Evolutionary conservation across 2,113 vertebrate genomes (phyloP), one percentile per base, ranked within the genome.

Genomic region (Percina caprodes): DNA sequence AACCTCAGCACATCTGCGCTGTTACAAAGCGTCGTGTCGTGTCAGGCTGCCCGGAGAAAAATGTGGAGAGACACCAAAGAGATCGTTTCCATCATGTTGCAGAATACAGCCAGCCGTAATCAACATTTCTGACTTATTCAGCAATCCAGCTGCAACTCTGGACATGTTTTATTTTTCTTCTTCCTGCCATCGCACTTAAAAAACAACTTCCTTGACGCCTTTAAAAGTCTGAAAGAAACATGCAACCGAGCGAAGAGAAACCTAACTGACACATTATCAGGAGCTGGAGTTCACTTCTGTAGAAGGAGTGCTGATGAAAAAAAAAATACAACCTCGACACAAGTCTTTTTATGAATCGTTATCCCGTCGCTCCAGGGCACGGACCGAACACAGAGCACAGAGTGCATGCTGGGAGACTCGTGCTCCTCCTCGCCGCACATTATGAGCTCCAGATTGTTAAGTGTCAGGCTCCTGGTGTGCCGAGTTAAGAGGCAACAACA

Each of bases 381-480:
- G 45, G 74, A 79, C 68, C 54, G 14, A 75, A 76, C 67, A 54
- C 26, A 75, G 66, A 90, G 79, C 84, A 87, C 79, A 86, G 69
- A 76, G 75, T 42, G 84, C 85, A 88, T 79, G 88, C 86, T 88
- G 90, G 84, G 87, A 89, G 83, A 82, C 6, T 65, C 85, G 75
- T 9, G 69, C 82, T 62, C 61, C 62, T 82, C 82, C 68, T 78
- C 83, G 16, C 66, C 11, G 58, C 79, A 60, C 85, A 77, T 86
- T 80, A 86, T 23, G 67, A 82, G 86, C 75, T 69, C 69, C 90
- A 92, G 88, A 93, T 92, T 92, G 91, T 91, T 83, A 92, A 90
- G 89, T 82, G 89, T 89, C 87, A 74, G 60, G 45, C 69, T 88
- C 92, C 91, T 69, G 90, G 77, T 80, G 92, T 4, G 83, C 8